Evolutionary conservation across 2,888 invertebrate genomes (phyloP), one percentile per base, ranked within the genome.

Genomic region (Adela reaumurella): DNA sequence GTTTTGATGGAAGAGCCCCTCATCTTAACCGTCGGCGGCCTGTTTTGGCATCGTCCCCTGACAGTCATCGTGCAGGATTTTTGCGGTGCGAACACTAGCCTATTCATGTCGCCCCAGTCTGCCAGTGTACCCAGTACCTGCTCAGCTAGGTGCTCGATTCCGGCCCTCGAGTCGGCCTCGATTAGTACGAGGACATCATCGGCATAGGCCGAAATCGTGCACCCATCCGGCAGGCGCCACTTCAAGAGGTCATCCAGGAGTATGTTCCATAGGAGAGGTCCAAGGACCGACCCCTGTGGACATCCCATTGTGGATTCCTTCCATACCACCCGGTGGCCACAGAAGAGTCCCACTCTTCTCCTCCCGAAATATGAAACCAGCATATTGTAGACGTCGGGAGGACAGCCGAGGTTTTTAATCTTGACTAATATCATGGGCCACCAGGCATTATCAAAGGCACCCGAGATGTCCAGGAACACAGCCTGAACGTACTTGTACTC

Each of bases 381-480:
- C 10, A 48, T 29, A 1, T 17, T 8, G 29, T 49, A 52, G 10
- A 55, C 46, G 28, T 54, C 42, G 1, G 47, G 43, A 11, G 55
- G 52, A 19, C 54, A 54, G 0, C 58, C 56, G 1, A 53, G 46
- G 2, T 45, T 43, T 49, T 58, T 59, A 3, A 53, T 58, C 50
- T 57, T 59, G 0, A 53, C 28, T 17, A 64, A 19, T 8, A 64
- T 54, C 58, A 60, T 60, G 4, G 61, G 61, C 62, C 64, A 62
- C 60, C 61, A 61, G 1, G 62, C 58, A 46, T 60, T 61, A 41
- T 64, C 56, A 14, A 59, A 60, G 1, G 60, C 61, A 1, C 59
- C 60, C 0, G 58, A 53, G 3, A 62, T 62, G 53, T 63, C 60
- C 11, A 61, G n/a, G 10, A 59, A 54, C 0, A 61, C 50, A 0